These are phyloP conservation scores for Empidonax traillii DNA, from an alignment of 2,113 vertebrate species.

Conservation along the genomic window DNA sequence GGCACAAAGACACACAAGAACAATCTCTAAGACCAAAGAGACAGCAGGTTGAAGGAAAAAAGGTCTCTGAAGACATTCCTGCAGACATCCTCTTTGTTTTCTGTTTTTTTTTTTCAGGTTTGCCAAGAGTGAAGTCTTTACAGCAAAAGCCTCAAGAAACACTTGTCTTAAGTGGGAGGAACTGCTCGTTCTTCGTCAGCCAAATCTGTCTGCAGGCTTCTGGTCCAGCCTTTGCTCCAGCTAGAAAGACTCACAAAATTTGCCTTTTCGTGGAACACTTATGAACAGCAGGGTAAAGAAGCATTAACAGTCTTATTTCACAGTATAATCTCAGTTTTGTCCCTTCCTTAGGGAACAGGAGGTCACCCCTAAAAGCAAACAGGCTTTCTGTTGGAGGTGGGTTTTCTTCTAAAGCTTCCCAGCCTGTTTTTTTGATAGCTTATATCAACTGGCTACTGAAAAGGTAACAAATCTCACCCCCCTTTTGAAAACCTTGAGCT, in stretches of 20 bases:
- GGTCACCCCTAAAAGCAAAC: not conserved
- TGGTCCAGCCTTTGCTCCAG: not conserved
- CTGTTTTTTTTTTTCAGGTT: not conserved
- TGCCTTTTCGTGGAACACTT: not conserved
- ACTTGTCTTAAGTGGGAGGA: not conserved
- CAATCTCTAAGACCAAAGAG: constrained; percentile 15
- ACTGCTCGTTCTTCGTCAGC: not conserved
- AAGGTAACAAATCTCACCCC: not conserved
- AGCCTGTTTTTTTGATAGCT: not conserved
- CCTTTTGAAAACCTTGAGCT: not conserved
- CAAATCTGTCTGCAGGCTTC: not conserved
- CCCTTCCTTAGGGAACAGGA: not conserved
- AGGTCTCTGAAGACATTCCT: not conserved
- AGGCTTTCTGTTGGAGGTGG: not conserved
- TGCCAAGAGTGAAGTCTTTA: not conserved
- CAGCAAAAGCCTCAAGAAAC: not conserved
- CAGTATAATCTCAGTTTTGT: constrained; percentile 4
- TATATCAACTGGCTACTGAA: not conserved
- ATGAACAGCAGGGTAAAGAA: not conserved
- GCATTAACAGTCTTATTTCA: constrained; percentile 18
- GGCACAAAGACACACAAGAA: constrained; percentile 54
- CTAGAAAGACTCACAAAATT: not conserved
- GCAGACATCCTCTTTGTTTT: not conserved
- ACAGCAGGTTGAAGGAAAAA: not conserved
- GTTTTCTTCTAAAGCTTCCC: not conserved